Base-by-base conservation (phyloP, 2,888 invertebrate species). In the Drosophila helvetica region DNA sequence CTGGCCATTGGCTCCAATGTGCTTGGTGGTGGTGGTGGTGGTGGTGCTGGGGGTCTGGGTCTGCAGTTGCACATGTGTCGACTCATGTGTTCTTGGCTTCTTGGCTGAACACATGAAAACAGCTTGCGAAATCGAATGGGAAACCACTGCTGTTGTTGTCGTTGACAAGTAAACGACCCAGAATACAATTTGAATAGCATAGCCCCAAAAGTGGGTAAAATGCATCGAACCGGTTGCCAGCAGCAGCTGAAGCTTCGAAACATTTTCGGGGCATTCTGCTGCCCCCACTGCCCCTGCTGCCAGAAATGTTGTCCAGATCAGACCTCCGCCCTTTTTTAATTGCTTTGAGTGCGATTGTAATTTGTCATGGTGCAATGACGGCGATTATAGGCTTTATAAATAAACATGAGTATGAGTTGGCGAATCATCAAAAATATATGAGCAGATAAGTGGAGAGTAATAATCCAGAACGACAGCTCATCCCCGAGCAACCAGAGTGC, bases 21-120 rank as follows among this genome's bases (percentile, higher is more conserved):
- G 48, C 50, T 47, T 47, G 18, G 47, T 55, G 65, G 22, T n/a
- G n/a, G n/a, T n/a, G n/a, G n/a, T n/a, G n/a, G n/a, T 22, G 22
- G 22, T 22, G 22, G 22, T 22, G 22, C 22, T 22, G 22, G 22
- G 47, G 38, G 38, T 7, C 6, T 38, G n/a, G n/a, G 43, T 50
- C 38, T 66, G 65, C 65, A 66, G 17, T 67, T 76, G 72, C 50
- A 66, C 61, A 55, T 74, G 38, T 71, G 71, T 62, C 67, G 69
- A 55, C 66, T 50, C 25, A 17, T 63, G 43, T 60, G 58, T 85
- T 82, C 77, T 76, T 62, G 51, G 30, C 19, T 47, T 43, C 10
- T 54, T 38, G n/a, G 15, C 38, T 38, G 38, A 48, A 50, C 58
- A 42, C 15, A 51, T 38, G 46, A 43, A 66, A 52, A 33, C 43